Percentiles rank a stretch among this genome's conserved stretches.
These are phyloP conservation scores for Tromatobia lineatoria DNA, from an alignment of 2,888 invertebrate genomes.

Conservation along the genomic window DNA sequence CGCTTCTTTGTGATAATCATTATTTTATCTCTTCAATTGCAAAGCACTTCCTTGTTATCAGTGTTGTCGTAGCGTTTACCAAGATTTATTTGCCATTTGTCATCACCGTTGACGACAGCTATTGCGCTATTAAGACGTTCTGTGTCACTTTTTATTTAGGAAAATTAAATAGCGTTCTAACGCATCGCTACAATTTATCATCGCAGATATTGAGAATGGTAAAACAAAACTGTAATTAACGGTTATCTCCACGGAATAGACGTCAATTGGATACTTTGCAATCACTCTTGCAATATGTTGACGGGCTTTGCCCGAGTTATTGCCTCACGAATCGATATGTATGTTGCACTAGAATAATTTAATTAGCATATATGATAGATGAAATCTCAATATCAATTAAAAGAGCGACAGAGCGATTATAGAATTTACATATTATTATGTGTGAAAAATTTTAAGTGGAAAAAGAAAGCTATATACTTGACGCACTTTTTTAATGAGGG, in stretches of 20 bases:
- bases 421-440: too few relatives aligned
- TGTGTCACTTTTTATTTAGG: background rate
- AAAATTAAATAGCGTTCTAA: background rate
- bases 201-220: background rate
- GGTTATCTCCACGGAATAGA: background rate
- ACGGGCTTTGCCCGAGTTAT: background rate
- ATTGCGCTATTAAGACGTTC: background rate
- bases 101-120: constrained; percentile 10
- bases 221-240: background rate
- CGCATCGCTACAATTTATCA: background rate
- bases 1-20: background rate
- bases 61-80: background rate
- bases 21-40: background rate
- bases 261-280: background rate
- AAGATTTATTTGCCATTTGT: constrained; percentile 23
- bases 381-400: too few relatives aligned
- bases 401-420: too few relatives aligned
- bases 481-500: too few relatives aligned
- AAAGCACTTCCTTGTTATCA: constrained; percentile 22
- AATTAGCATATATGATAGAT: background rate
- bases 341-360: background rate
- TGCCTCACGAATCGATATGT: background rate
- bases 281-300: constrained; percentile 9
- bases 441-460: too few relatives aligned
- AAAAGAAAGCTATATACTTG: too few relatives aligned